Percentiles rank a stretch among this genome's conserved stretches.
phyloP scores from a whole-genome alignment of 1,140 invertebrate genomes.

The Platorchestia sp. region DNA sequence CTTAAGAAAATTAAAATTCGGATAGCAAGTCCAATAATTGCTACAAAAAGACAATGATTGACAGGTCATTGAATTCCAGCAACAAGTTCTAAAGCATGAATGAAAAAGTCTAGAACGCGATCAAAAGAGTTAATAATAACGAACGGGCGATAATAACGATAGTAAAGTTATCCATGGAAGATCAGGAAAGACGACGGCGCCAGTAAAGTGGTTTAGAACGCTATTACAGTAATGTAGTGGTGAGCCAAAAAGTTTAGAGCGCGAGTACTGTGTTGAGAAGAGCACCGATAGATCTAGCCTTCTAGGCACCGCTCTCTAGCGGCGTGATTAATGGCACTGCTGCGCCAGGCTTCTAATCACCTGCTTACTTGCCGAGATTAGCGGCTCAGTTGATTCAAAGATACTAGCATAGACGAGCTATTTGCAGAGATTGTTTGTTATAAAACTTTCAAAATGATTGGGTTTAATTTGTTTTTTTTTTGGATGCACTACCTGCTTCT shows the following conservation, averaged over 20 bases:
- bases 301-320: not conserved
- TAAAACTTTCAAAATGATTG: not conserved
- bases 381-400: not conserved
- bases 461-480: not conserved
- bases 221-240: too few relatives aligned
- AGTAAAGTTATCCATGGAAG: too few relatives aligned
- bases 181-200: too few relatives aligned
- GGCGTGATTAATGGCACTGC: not conserved
- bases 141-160: too few relatives aligned
- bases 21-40: too few relatives aligned
- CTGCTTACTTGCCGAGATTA: conserved; percentile 19
- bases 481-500: not conserved
- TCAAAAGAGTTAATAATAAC: too few relatives aligned
- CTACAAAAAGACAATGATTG: not conserved
- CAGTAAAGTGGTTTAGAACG: too few relatives aligned
- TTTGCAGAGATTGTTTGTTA: not conserved
- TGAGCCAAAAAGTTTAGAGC: not conserved
- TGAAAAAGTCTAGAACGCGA: too few relatives aligned
- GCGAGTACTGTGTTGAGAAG: not conserved
- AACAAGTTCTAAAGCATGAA: too few relatives aligned
- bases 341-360: not conserved
- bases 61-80: not conserved
- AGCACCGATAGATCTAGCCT: not conserved
- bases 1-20: too few relatives aligned
- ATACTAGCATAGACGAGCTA: not conserved